Evolutionary conservation across 2,797 vertebrate species (phyloP), one percentile per base, ranked within the genome.

Genomic region (Bovichtus diacanthus): DNA sequence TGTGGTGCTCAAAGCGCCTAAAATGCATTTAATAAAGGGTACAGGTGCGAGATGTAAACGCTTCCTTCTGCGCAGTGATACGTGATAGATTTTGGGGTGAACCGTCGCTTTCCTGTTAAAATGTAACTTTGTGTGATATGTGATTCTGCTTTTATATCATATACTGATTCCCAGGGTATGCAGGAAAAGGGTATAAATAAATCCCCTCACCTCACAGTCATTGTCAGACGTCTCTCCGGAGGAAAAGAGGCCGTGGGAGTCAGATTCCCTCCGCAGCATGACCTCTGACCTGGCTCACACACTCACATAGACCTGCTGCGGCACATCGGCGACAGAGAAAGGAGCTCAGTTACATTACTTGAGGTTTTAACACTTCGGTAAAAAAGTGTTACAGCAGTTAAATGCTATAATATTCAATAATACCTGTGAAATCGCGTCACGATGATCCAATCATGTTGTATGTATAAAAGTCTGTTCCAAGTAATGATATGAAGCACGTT

Each of bases 211-310:
- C 94, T 94, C 93, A 67, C 90, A 92, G 86, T 94, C 92, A 69
- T 94, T 90, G 88, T 95, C 90, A 3, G 93, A 94, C 58, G 90
- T 93, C 83, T 95, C 94, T 77, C 87, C 82, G 4, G 92, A 93
- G 81, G 92, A 92, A 81, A 94, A 93, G n/a, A 92, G 90, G 84
- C 90, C 81, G 67, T 83, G 91, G 64, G 90, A 83, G 87, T 93
- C 89, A 0, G 91, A 88, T 75, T 93, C 90, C 81, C 90, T 88
- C 80, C 89, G 89, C 89, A 90, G 91, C 90, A 94, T 94, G 87
- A 91, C 92, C 93, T 92, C 90, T 86, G 87, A 85, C 85, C 85
- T 80, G 68, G 81, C 71, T 88, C 87, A 83, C 79, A 13, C 82
- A 18, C 83, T 91, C 92, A 91, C 88, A 72, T 72, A 80, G 83